Evolutionary conservation across 2,888 invertebrate genomes (phyloP).

Genomic region (Hypselothyrea guttata): DNA sequence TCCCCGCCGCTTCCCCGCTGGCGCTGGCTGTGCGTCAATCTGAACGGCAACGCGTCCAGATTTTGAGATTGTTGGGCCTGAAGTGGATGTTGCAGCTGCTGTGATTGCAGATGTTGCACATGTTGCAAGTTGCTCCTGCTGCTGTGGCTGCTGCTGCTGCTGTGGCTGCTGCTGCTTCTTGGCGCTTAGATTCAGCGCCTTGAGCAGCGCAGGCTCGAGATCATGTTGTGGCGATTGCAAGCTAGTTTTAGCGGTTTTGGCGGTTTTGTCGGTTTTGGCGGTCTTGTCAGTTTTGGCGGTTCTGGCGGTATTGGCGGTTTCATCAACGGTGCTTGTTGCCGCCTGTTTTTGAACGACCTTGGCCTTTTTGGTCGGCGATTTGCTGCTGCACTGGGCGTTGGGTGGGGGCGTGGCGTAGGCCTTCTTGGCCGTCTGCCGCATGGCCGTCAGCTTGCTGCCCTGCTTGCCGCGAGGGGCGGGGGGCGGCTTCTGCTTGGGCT

Average conservation of each 20-base stretch:
- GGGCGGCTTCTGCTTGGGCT: conserved; percentile 20
- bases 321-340: neutral
- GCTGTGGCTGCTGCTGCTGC: conserved; percentile 1
- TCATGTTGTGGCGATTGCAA: conserved; percentile 28
- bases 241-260: neutral
- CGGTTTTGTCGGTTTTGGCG: too few relatives aligned
- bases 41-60: conserved; percentile 53
- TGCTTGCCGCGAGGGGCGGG: too few relatives aligned
- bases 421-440: conserved; percentile 44
- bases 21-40: conserved; percentile 63
- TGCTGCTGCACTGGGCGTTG: neutral
- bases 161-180: conserved; percentile 59
- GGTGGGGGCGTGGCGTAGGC: too few relatives aligned
- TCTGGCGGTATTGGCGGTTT: neutral
- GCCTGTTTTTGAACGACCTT: neutral
- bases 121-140: too few relatives aligned
- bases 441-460: conserved; percentile 37
- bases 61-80: too few relatives aligned
- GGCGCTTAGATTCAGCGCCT: conserved; percentile 79
- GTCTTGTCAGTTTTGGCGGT: too few relatives aligned
- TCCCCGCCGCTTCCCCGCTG: conserved; percentile 42
- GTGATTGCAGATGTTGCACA: too few relatives aligned
- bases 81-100: too few relatives aligned
- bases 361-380: conserved; percentile 25
- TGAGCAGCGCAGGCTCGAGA: conserved; percentile 72